Conservation (phyloP, 2,888 invertebrate genomes). For the Empis stercorea region DNA sequence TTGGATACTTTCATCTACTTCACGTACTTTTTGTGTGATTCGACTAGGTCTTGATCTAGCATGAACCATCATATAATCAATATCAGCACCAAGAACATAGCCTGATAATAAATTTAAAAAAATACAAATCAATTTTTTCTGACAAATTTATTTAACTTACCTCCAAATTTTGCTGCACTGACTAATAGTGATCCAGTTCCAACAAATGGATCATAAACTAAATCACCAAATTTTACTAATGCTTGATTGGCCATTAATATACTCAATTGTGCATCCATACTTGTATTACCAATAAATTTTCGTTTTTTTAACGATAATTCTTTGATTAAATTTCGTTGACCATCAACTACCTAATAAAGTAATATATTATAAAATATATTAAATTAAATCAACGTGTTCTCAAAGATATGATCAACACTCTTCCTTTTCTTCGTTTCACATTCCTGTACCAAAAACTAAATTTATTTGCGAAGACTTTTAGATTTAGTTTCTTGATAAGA, state of each 20-base stretch:
- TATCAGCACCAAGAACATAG: conserved; percentile 76
- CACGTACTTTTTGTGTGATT: conserved; percentile 62
- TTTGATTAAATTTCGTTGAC: conserved; percentile 69
- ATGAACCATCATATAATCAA: conserved; percentile 89
- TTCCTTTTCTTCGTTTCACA: too few species aligned
- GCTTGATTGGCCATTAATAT: conserved; percentile 95
- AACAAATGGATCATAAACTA: conserved; percentile 89
- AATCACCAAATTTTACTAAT: conserved; percentile 50
- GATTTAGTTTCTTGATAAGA: too few species aligned
- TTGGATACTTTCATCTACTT: conserved; percentile 73
- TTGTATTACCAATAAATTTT: conserved; percentile 95
- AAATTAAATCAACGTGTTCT: too few species aligned
- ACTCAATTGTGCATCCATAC: conserved; percentile 93
- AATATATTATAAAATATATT: background rate
- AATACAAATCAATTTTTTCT: background rate
- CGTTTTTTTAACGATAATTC: conserved; percentile 76
- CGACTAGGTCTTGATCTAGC: conserved; percentile 70
- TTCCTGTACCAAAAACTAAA: too few species aligned
- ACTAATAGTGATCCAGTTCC: conserved; percentile 67
- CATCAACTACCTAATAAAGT: conserved; percentile 58
- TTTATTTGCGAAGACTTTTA: too few species aligned
- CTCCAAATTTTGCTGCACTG: conserved; percentile 82
- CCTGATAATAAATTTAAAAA: conserved; percentile 9
- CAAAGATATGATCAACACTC: too few species aligned
- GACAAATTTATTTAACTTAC: conserved; percentile 19